A percentile compares a stretch with the other conserved stretches of the same genome.
Evolutionary conservation across 2,888 invertebrate species (phyloP).

Genomic region (Apamea epomidion): DNA sequence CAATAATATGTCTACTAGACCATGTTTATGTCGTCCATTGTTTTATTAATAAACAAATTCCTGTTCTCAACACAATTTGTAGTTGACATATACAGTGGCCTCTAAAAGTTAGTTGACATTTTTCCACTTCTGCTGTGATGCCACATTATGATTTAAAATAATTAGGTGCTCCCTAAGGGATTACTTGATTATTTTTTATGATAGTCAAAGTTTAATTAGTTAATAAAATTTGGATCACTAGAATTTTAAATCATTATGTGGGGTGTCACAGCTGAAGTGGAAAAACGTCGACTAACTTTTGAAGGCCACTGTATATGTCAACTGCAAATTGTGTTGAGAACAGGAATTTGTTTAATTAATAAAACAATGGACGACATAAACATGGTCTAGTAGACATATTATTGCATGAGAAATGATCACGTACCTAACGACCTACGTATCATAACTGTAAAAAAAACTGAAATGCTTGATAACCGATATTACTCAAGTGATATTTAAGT

Average conservation of each 20-base stretch:
- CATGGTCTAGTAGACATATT: too few relatives aligned
- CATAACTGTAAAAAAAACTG: conserved; percentile 31
- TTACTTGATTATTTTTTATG: not conserved
- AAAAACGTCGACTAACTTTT: not conserved
- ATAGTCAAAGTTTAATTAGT: not conserved
- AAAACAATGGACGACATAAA: too few relatives aligned
- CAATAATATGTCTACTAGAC: conserved; percentile 7
- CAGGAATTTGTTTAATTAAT: too few relatives aligned
- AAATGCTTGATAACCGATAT: conserved; percentile 44
- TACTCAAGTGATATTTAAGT: conserved; percentile 34
- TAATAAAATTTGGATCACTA: not conserved
- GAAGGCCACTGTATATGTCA: too few relatives aligned
- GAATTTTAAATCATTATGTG: not conserved
- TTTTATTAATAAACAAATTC: not conserved
- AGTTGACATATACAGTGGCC: not conserved
- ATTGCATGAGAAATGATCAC: conserved; percentile 32
- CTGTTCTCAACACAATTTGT: not conserved
- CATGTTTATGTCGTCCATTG: conserved; percentile 4
- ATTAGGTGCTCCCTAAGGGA: not conserved
- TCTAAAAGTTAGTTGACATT: too few relatives aligned
- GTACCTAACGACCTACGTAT: conserved; percentile 20
- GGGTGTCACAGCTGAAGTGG: not conserved
- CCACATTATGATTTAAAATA: not conserved
- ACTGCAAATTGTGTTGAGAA: too few relatives aligned
- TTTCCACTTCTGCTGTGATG: not conserved